Conservation (phyloP, 2,113 vertebrate species). For the Gambusia holbrooki region DNA sequence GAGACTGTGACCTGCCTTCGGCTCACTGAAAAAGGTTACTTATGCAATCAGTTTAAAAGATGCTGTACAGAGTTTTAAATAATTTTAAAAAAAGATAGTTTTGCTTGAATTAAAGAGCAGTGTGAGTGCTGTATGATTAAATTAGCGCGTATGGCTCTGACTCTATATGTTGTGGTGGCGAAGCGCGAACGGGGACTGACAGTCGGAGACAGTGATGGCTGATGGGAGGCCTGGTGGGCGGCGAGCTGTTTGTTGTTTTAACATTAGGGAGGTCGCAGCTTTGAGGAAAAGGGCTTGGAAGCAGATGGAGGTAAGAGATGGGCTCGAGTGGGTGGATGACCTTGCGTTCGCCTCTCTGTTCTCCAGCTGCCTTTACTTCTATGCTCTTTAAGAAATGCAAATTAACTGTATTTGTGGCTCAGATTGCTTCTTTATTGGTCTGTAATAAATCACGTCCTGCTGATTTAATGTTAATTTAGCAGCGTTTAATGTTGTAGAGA, state of each 20-base stretch:
- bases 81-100: background rate
- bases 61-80: constrained; percentile 1
- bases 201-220: constrained; percentile 27
- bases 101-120: background rate
- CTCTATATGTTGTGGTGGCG: background rate
- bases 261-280: constrained; percentile 70
- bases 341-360: constrained; percentile 35
- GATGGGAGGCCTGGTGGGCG: constrained; percentile 58
- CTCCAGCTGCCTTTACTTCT: constrained; percentile 29
- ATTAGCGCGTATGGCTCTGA: background rate
- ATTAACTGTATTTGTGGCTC: constrained; percentile 4
- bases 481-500: background rate
- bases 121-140: background rate
- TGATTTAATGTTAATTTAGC: constrained; percentile 4
- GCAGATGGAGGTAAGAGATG: constrained; percentile 66
- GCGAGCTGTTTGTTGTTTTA: constrained; percentile 69
- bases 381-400: constrained; percentile 22
- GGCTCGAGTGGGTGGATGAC: constrained; percentile 64
- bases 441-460: background rate
- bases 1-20: constrained; percentile 29
- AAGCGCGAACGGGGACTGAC: constrained; percentile 17
- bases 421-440: background rate
- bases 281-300: constrained; percentile 59
- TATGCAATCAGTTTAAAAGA: constrained; percentile 11
- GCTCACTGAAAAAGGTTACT: constrained; percentile 26